Evolutionary conservation across 2,888 invertebrate species (phyloP).

Genomic region (Lochmaea crataegi): DNA sequence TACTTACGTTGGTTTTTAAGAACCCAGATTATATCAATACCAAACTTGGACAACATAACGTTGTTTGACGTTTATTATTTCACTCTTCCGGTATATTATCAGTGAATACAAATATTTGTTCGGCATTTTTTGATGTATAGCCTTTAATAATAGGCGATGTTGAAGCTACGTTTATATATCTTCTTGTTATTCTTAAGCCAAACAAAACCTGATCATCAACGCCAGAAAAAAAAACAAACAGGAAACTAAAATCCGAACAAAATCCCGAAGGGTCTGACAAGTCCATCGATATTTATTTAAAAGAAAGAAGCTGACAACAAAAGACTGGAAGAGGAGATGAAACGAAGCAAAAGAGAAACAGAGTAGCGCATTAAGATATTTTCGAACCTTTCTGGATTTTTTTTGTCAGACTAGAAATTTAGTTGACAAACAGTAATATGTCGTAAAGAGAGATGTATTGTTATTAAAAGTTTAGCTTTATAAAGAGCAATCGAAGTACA

Average conservation of each 20-base stretch:
- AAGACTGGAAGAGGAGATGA: neutral
- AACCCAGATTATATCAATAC: no score
- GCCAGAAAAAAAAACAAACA: neutral
- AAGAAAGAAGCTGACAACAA: conserved; percentile 16
- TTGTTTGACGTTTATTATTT: neutral
- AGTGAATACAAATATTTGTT: neutral
- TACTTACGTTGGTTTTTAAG: no score
- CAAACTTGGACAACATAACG: no score
- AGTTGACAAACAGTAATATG: neutral
- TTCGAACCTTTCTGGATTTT: neutral
- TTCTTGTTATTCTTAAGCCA: neutral
- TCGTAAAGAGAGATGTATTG: no score
- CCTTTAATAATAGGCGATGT: neutral
- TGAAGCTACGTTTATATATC: neutral
- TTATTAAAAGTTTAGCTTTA: no score
- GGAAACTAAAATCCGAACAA: conserved; percentile 2
- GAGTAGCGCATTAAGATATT: conserved; percentile 1
- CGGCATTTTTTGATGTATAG: neutral
- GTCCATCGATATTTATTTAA: conserved; percentile 24
- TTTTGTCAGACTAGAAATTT: no score
- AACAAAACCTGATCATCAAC: conserved; percentile 9
- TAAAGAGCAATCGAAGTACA: no score
- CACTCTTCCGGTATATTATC: neutral
- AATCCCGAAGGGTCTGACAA: conserved; percentile 19
- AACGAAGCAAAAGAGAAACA: neutral